A percentile compares a stretch with the other conserved stretches of the same genome.
phyloP scores from a whole-genome alignment of 2,797 vertebrate species.

The Neostethus bicornis region DNA sequence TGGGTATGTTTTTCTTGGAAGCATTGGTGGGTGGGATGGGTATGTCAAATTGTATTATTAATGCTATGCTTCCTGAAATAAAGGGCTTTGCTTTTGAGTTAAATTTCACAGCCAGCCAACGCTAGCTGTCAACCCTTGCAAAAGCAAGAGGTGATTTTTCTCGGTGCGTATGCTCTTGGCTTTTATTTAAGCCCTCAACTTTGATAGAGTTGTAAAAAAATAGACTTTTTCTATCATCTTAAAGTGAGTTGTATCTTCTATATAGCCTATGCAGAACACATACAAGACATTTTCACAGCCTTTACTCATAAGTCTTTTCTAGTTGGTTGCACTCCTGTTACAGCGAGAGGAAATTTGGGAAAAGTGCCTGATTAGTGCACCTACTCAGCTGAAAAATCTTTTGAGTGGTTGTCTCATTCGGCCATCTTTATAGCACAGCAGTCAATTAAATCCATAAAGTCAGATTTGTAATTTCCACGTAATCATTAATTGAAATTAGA shows the following conservation, averaged over 20 bases:
- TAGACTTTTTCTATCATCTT: conserved; percentile 21
- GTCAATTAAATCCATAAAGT: conserved; percentile 66
- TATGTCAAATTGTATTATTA: conserved; percentile 59
- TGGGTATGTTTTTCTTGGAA: conserved; percentile 56
- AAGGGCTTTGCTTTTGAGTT: conserved; percentile 60
- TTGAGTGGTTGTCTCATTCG: conserved; percentile 48
- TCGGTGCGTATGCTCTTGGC: conserved; percentile 45
- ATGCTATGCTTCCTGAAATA: conserved; percentile 56
- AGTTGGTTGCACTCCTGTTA: conserved; percentile 41
- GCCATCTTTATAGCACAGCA: conserved; percentile 54
- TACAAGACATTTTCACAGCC: conserved; percentile 34
- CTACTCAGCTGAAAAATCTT: conserved; percentile 46
- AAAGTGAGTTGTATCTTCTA: conserved; percentile 29
- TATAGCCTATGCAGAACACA: conserved; percentile 31
- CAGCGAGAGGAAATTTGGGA: conserved; percentile 32
- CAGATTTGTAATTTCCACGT: conserved; percentile 62
- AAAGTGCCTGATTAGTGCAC: conserved; percentile 46
- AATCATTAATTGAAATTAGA: conserved; percentile 62
- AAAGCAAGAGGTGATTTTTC: conserved; percentile 48
- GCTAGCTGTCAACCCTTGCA: conserved; percentile 60
- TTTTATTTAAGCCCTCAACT: conserved; percentile 35
- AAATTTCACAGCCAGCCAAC: conserved; percentile 61
- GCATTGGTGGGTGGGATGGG: conserved; percentile 47
- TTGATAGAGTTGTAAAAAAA: conserved; percentile 24
- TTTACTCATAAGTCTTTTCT: conserved; percentile 33